Evolutionary conservation across 2,888 invertebrate genomes (phyloP).

Genomic region (Amphiduros pacificus): DNA sequence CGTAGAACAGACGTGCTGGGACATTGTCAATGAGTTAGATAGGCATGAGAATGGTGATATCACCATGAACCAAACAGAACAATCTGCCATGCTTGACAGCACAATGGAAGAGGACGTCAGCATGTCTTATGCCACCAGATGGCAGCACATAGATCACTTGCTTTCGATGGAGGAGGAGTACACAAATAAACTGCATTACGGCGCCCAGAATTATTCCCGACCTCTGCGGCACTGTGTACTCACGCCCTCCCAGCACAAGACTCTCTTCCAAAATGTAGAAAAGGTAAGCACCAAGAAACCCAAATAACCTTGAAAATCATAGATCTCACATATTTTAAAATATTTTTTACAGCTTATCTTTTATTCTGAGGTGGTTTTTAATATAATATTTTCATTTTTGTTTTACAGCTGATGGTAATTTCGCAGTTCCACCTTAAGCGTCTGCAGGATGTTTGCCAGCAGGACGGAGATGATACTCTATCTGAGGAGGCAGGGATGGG

Average conservation of each 20-base stretch:
- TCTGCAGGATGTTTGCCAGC: slow-evolving; percentile 32
- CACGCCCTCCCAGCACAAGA: slow-evolving; percentile 43
- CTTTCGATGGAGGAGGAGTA: slow-evolving; percentile 42
- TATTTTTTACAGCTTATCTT: neutral
- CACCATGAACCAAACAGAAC: too few species aligned
- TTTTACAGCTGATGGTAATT: slow-evolving; percentile 22
- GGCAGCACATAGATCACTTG: neutral
- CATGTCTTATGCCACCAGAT: too few species aligned
- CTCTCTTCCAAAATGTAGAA: slow-evolving; percentile 57
- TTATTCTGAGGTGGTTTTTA: neutral
- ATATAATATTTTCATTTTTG: neutral
- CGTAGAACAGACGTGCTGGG: slow-evolving; percentile 12
- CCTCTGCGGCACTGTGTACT: slow-evolving; percentile 53
- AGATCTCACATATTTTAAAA: neutral
- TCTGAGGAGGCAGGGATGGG: neutral
- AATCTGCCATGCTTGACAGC: too few species aligned
- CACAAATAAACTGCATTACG: slow-evolving; percentile 51
- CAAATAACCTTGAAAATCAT: too few species aligned
- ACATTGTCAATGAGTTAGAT: slow-evolving; percentile 7
- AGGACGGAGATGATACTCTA: slow-evolving; percentile 27
- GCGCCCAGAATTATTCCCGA: slow-evolving; percentile 50
- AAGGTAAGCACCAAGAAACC: slow-evolving; percentile 33
- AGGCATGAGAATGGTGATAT: too few species aligned
- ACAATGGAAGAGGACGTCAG: too few species aligned
- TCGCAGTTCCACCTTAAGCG: slow-evolving; percentile 28